phyloP scores from a whole-genome alignment of 2,113 vertebrate species.

The Sterna hirundo region DNA sequence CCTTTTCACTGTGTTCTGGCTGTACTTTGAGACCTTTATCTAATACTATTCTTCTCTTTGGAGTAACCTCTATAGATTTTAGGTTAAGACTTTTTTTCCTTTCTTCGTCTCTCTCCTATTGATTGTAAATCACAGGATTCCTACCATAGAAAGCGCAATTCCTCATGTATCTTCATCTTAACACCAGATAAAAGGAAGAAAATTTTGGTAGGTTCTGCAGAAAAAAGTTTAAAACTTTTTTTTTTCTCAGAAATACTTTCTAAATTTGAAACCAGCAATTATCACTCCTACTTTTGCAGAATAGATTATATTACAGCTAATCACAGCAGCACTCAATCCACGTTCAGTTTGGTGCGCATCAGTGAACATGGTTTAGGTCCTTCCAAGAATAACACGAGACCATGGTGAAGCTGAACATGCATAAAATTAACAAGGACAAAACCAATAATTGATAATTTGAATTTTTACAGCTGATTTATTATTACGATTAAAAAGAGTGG shows the following conservation, averaged over 20 bases:
- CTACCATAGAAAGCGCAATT: background rate
- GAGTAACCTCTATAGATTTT: background rate
- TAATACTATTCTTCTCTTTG: background rate
- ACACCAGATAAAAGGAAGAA: background rate
- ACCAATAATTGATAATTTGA: background rate
- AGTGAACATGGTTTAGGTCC: background rate
- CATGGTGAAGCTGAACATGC: background rate
- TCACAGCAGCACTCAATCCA: background rate
- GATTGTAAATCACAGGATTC: background rate
- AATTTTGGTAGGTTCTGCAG: background rate
- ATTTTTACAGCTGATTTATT: background rate
- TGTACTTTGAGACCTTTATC: background rate
- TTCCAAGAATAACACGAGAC: background rate
- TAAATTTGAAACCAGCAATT: background rate
- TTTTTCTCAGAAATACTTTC: background rate
- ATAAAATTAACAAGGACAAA: background rate
- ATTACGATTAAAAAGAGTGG: background rate
- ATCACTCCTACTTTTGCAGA: background rate
- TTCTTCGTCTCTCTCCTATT: background rate
- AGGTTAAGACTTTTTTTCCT: background rate
- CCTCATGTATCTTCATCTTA: background rate
- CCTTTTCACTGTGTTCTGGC: background rate
- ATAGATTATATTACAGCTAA: background rate
- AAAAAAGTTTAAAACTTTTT: background rate
- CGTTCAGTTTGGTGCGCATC: background rate